Evolutionary conservation across 2,797 vertebrate species (phyloP), one percentile per base, ranked within the genome.

Genomic region (Labeo calbasu): DNA sequence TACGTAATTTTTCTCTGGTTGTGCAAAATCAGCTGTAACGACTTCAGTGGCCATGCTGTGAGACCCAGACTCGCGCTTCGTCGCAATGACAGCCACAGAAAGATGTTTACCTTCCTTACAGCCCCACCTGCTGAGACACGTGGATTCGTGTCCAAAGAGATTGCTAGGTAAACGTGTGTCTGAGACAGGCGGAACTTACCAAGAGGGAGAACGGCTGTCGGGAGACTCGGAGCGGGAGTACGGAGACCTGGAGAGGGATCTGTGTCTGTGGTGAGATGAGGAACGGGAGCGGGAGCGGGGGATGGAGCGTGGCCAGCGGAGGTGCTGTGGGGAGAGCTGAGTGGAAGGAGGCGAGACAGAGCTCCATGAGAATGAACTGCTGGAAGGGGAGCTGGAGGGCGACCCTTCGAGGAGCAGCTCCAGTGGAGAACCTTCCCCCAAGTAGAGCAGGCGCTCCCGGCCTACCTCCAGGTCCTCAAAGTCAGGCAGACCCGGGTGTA

Each of bases 241-340:
- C 77, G 98, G 97, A 48, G 98, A 99, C 92, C 96, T 97, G 93
- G 98, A 99, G 91, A 97, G 96, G 85, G 97, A 98, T 93, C 95
- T 96, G 93, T 96, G 96, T 93, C 96, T 96, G 90, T 96, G 93
- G 93, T 88, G 96, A 57, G 96, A 97, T 90, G 95, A 96, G 91
- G 96, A 97, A 94, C 96, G 96, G 88, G 95, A 94, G 85, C 94
- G 93, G 88, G 95, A 94, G 85, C 91, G 88, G 12, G 88, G 79
- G 93, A 51, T 77, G 15, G 84, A 85, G 50, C 80, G 66, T 76
- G 90, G 89, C 93, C 93, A 93, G 89, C 89, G 89, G 88, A 93
- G 93, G 84, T 91, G 91, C 89, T 90, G 91, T 88, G 88, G 85
- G 93, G 93, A 73, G 91, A 95, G 75, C 91, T 95, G 94, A 96